Percentiles rank a stretch among this genome's conserved stretches.
These are phyloP conservation scores for Sebastolobus altivelis DNA, from an alignment of 2,797 vertebrate genomes.

Conservation along the genomic window DNA sequence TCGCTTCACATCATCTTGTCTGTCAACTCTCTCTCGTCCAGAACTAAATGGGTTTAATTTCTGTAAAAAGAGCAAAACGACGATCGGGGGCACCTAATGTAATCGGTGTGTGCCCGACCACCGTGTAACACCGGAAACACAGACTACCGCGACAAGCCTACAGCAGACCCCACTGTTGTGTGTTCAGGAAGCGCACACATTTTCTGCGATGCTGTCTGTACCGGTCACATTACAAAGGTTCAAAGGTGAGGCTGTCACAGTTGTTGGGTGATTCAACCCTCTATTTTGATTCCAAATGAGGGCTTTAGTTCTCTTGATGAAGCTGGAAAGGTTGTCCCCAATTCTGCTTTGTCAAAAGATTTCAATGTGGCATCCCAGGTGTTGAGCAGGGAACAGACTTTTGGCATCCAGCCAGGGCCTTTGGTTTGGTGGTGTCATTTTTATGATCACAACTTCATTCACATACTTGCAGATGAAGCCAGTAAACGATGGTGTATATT, in stretches of 20 bases:
- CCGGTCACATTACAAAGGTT: background rate
- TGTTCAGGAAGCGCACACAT: background rate
- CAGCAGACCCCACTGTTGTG: background rate
- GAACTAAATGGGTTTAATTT: too few species aligned
- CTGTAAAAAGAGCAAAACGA: too few species aligned
- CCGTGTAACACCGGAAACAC: too few species aligned
- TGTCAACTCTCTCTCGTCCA: too few species aligned
- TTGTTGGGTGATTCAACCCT: background rate
- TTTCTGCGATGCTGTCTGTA: too few species aligned
- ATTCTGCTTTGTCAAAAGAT: background rate
- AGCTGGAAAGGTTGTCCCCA: background rate
- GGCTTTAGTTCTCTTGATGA: background rate
- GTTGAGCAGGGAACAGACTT: background rate
- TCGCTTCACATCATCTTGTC: too few species aligned
- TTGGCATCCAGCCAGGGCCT: background rate
- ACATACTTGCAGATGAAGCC: background rate
- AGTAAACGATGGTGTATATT: constrained; percentile 14
- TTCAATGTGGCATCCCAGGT: background rate
- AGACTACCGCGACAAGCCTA: too few species aligned
- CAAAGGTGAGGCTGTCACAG: background rate
- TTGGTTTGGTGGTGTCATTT: background rate
- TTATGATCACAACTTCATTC: constrained; percentile 4
- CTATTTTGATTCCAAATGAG: background rate
- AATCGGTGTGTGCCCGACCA: too few species aligned
- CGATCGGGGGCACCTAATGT: too few species aligned